Base-by-base conservation (phyloP, 2,888 invertebrate genomes). In the Ophioninae sp. region DNA sequence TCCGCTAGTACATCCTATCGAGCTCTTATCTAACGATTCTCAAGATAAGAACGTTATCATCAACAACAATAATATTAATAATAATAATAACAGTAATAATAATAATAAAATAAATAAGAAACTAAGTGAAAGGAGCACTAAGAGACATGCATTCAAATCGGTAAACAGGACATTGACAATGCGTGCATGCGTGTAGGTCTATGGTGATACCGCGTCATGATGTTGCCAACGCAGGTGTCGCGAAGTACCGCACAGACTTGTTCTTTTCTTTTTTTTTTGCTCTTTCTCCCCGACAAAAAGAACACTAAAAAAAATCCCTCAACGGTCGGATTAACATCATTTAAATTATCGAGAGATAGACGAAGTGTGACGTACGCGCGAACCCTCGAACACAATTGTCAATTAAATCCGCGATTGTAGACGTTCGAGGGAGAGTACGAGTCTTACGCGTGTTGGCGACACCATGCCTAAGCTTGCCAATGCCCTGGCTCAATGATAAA, bases 401-500 rank as follows among this genome's bases (percentile, higher is more conserved):
- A 79, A 81, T 69, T 1, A 30, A 30, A 30, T 30, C 30, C 77
- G 77, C 75, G 72, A 82, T 68, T 82, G 61, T 82, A 85, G 86
- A 85, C 85, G 86, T 85, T 83, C 68, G 85, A 87, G 84, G 83
- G 83, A 85, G 50, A 73, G 44, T 84, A 86, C 85, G 86, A 89
- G 87, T 88, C 84, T 90, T 85, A 86, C 88, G 87, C 89, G 91
- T 90, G 93, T 93, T 93, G 93, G 92, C 93, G 90, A 92, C 93
- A 93, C 91, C 93, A 92, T 92, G 92, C 92, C 91, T 91, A 92
- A 92, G 92, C 92, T 93, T 96, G 97, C 97, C 97, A 97, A 97
- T 97, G 97, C 97, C 97, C 97, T 97, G 97, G 97, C 97, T 96
- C 92, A 92, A 92, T 91, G 87, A 87, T 80, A 86, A 85, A 84